These are phyloP conservation scores for Cephus nigrinus DNA, from an alignment of 2,888 invertebrate genomes.

Conservation along the genomic window DNA sequence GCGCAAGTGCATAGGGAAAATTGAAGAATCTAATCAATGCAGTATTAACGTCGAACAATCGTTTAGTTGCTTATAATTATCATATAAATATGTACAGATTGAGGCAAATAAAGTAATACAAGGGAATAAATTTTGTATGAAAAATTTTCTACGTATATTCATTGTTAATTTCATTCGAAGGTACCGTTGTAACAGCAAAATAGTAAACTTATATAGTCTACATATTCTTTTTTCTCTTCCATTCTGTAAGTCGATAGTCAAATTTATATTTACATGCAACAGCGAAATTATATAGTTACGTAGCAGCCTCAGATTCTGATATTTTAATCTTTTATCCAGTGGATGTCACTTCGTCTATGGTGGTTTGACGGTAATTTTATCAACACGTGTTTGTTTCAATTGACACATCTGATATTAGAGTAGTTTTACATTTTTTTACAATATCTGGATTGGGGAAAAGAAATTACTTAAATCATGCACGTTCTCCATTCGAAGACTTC, in stretches of 20 bases:
- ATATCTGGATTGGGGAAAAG: neutral
- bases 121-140: neutral
- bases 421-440: neutral
- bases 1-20: neutral
- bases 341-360: neutral
- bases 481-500: neutral
- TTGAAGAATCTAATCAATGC: neutral
- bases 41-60: neutral
- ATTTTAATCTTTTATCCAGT: neutral
- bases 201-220: no score
- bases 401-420: neutral
- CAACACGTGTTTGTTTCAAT: neutral
- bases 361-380: neutral
- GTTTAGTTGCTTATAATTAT: neutral
- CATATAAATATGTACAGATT: neutral
- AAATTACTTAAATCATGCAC: neutral
- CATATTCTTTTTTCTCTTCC: no score
- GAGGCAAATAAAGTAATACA: neutral
- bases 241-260: no score
- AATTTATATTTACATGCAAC: no score
- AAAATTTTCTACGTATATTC: neutral
- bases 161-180: no score
- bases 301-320: no score
- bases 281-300: no score
- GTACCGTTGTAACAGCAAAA: no score